Percentiles rank a stretch among this genome's conserved stretches.
Evolutionary conservation across 1,140 invertebrate species (phyloP).

Genomic region (Atopsyche davidsoni): DNA sequence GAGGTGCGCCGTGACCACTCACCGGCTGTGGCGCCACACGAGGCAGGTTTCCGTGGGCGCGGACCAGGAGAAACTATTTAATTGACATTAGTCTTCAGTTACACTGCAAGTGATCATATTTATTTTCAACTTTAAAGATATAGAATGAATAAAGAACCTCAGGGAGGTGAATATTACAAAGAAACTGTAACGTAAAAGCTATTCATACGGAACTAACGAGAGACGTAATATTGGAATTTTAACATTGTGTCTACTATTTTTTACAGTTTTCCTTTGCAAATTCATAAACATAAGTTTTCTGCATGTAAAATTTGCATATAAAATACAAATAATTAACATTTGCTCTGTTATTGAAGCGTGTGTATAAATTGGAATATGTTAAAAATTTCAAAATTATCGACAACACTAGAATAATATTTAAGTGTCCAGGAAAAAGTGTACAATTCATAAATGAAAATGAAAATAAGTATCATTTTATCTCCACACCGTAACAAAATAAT

Average conservation of each 20-base stretch:
- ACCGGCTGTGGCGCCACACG: no score
- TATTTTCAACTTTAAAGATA: constrained; percentile 8
- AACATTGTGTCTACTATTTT: constrained; percentile 27
- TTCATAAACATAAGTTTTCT: constrained; percentile 13
- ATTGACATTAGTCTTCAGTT: no score
- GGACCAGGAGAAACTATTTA: no score
- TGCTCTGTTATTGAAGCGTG: background rate
- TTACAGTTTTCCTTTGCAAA: constrained; percentile 16
- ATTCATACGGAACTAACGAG: constrained; percentile 24
- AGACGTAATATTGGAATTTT: constrained; percentile 23
- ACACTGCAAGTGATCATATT: constrained; percentile 1
- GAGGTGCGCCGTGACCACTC: no score
- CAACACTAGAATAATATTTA: background rate
- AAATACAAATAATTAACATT: constrained; percentile 2
- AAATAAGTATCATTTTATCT: background rate
- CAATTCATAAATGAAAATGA: no score
- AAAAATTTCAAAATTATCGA: background rate
- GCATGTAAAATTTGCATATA: constrained; percentile 11
- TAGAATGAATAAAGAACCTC: constrained; percentile 6
- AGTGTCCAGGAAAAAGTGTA: background rate
- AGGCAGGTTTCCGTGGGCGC: no score
- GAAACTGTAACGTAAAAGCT: background rate
- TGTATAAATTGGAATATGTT: background rate
- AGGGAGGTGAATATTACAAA: constrained; percentile 3
- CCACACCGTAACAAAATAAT: no score